These are phyloP conservation scores for Coleophora flavipennella DNA, from an alignment of 2,888 invertebrate species.

Conservation along the genomic window DNA sequence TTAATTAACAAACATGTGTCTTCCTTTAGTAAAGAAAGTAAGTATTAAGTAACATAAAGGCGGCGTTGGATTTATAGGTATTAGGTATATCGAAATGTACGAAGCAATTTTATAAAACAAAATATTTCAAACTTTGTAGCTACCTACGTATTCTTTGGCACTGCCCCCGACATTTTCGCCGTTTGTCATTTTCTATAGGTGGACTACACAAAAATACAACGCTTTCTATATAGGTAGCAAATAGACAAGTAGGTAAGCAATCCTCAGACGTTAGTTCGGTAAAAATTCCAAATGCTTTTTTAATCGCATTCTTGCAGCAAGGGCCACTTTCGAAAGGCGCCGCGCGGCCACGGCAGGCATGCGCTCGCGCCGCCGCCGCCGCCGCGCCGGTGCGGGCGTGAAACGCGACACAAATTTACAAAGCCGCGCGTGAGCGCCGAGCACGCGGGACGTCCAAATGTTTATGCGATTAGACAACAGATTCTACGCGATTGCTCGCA, in stretches of 20 bases:
- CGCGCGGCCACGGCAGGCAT: slow-evolving; percentile 18
- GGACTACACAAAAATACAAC: too few relatives aligned
- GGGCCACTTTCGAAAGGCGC: slow-evolving; percentile 35
- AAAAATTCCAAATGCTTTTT: slow-evolving; percentile 27
- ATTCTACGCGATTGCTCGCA: slow-evolving; percentile 34
- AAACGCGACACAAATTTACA: slow-evolving; percentile 55
- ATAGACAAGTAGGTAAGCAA: too few relatives aligned
- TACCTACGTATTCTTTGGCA: too few relatives aligned
- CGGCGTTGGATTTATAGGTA: too few relatives aligned
- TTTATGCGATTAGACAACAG: slow-evolving; percentile 52
- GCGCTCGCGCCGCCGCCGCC: slow-evolving; percentile 23
- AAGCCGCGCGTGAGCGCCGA: slow-evolving; percentile 37
- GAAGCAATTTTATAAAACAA: too few relatives aligned
- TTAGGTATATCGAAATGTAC: too few relatives aligned
- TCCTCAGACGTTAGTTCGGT: background rate
- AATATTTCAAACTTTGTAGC: too few relatives aligned
- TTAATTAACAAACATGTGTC: background rate
- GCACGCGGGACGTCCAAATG: slow-evolving; percentile 48
- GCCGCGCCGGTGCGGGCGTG: slow-evolving; percentile 29
- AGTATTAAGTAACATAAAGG: too few relatives aligned
- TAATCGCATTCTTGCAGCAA: slow-evolving; percentile 33
- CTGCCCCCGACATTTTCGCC: too few relatives aligned
- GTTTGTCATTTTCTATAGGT: too few relatives aligned
- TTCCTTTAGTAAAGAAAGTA: too few relatives aligned
- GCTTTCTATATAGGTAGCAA: too few relatives aligned